These are phyloP conservation scores for Ahaetulla prasina DNA, from an alignment of 2,113 vertebrate genomes.

Conservation along the genomic window DNA sequence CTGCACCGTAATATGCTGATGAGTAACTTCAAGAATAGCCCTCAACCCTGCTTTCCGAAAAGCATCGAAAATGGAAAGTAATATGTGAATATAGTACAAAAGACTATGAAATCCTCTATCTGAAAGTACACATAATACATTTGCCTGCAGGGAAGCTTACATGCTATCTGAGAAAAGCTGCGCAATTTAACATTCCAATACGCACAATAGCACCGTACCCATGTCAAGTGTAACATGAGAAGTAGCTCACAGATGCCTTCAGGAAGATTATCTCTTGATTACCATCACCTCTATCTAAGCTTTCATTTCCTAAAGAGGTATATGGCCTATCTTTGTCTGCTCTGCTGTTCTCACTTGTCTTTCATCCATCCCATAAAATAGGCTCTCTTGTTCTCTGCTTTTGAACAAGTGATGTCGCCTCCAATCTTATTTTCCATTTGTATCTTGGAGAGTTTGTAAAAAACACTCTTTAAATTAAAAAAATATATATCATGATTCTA, in stretches of 20 bases:
- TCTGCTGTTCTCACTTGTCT: conserved; percentile 44
- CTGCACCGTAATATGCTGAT: neutral
- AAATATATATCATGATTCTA: conserved; percentile 62
- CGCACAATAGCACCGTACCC: neutral
- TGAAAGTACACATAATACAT: conserved; percentile 7
- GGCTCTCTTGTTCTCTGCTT: conserved; percentile 39
- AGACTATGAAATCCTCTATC: neutral
- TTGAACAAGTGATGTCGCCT: conserved; percentile 64
- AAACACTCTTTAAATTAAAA: conserved; percentile 69
- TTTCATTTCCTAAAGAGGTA: conserved; percentile 41
- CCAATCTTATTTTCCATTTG: conserved; percentile 68
- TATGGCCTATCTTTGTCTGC: conserved; percentile 20
- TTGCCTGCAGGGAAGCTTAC: conserved; percentile 12
- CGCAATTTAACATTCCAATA: conserved; percentile 9
- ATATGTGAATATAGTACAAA: neutral
- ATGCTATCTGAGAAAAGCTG: conserved; percentile 10
- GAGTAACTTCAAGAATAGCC: neutral
- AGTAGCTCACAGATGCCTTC: conserved; percentile 13
- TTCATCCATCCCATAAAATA: conserved; percentile 57
- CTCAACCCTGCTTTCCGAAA: neutral
- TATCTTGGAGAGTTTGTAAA: conserved; percentile 64
- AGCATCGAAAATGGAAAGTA: neutral
- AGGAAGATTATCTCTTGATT: conserved; percentile 11
- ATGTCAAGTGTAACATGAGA: conserved; percentile 29
- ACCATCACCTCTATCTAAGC: neutral